Conservation (phyloP, 1,140 invertebrate genomes). For the Daktulosphaira vitifoliae region DNA sequence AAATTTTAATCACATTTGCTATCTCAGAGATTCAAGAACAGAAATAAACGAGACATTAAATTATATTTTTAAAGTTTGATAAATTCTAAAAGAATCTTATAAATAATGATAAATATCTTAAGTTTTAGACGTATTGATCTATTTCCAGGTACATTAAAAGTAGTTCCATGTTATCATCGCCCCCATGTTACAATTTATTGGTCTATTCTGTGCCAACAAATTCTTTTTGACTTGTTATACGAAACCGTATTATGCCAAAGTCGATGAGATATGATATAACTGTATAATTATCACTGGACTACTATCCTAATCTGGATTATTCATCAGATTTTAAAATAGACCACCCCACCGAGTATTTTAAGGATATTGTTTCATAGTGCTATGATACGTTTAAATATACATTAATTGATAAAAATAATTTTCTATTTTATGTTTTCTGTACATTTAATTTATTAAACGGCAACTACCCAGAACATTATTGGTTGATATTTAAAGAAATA, state of each 20-base stretch:
- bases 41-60: too few species aligned
- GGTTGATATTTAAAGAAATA: too few species aligned
- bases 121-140: conserved; percentile 25
- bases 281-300: conserved; percentile 2
- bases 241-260: background rate
- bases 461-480: too few species aligned
- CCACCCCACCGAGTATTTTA: background rate
- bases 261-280: conserved; percentile 3
- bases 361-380: conserved; percentile 17
- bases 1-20: too few species aligned
- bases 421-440: too few species aligned
- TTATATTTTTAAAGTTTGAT: too few species aligned
- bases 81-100: too few species aligned
- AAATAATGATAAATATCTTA: too few species aligned
- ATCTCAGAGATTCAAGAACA: too few species aligned
- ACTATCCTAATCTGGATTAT: conserved; percentile 11
- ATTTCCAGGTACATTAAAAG: conserved; percentile 15
- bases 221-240: conserved; percentile 13
- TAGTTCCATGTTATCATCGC: conserved; percentile 3
- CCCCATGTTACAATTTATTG: conserved; percentile 7
- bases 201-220: conserved; percentile 14
- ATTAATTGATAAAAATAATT: too few species aligned
- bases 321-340: conserved; percentile 32
- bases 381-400: too few species aligned
- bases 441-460: too few species aligned